These are phyloP conservation scores for Anomalospiza imberbis DNA, from an alignment of 2,797 vertebrate genomes.

Conservation along the genomic window DNA sequence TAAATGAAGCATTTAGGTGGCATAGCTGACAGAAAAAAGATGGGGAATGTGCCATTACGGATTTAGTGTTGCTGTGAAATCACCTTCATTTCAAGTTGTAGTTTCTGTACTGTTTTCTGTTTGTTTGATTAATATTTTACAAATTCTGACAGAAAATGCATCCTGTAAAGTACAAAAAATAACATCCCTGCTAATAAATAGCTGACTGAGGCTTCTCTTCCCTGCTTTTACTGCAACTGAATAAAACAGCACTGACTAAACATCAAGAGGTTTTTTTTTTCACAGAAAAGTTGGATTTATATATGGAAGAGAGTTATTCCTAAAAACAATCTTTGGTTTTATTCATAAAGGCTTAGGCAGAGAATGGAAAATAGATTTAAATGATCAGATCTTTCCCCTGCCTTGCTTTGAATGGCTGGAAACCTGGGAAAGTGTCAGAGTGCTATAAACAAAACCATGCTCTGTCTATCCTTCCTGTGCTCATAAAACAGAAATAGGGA, in stretches of 20 bases:
- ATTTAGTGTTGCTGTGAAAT: conserved; percentile 39
- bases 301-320: background rate
- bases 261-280: background rate
- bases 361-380: conserved; percentile 28
- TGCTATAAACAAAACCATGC: background rate
- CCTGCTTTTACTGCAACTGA: background rate
- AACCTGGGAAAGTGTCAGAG: background rate
- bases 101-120: conserved; percentile 50
- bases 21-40: conserved; percentile 48
- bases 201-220: background rate
- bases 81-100: conserved; percentile 48
- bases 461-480: background rate
- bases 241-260: conserved; percentile 8
- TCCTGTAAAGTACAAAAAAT: conserved; percentile 49
- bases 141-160: conserved; percentile 55
- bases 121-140: conserved; percentile 69
- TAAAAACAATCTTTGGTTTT: background rate
- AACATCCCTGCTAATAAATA: conserved; percentile 41
- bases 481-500: background rate
- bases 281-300: background rate
- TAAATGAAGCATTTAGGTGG: conserved; percentile 61
- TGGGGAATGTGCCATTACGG: conserved; percentile 21
- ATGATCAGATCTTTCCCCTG: conserved; percentile 1
- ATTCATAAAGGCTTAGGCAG: background rate
- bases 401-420: background rate